A percentile compares a stretch with the other conserved stretches of the same genome.
Evolutionary conservation across 2,797 vertebrate genomes (phyloP).

Genomic region (Heteromormyrus szaboi): DNA sequence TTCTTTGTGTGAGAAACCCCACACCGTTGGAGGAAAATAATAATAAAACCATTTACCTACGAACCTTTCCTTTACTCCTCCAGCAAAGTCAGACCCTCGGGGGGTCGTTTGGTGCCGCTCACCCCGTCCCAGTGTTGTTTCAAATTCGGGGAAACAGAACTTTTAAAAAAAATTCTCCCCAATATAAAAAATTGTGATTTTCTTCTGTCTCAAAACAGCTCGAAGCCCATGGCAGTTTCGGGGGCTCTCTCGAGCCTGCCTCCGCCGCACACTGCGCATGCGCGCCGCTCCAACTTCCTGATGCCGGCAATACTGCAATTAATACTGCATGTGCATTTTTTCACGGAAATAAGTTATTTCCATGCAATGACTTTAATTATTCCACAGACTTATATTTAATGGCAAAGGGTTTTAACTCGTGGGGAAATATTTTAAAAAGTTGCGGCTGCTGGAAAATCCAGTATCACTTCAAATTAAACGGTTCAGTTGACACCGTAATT

Average conservation of each 20-base stretch:
- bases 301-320: background rate
- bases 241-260: slow-evolving; percentile 17
- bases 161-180: background rate
- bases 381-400: background rate
- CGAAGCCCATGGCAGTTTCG: slow-evolving; percentile 7
- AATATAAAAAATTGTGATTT: slow-evolving; percentile 6
- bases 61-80: slow-evolving; percentile 18
- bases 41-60: slow-evolving; percentile 16
- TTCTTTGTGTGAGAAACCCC: background rate
- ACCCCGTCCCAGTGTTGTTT: background rate
- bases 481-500: background rate
- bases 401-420: background rate
- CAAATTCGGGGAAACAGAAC: background rate
- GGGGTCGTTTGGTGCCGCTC: slow-evolving; percentile 9
- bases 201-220: background rate
- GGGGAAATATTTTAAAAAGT: background rate
- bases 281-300: slow-evolving; percentile 15
- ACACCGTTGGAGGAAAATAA: background rate
- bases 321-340: background rate
- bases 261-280: slow-evolving; percentile 8
- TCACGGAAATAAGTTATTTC: background rate
- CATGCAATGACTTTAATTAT: background rate
- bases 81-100: slow-evolving; percentile 13
- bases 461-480: background rate
- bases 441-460: background rate